Base-by-base conservation (phyloP, 2,113 vertebrate species). In the Pluvialis apricaria region DNA sequence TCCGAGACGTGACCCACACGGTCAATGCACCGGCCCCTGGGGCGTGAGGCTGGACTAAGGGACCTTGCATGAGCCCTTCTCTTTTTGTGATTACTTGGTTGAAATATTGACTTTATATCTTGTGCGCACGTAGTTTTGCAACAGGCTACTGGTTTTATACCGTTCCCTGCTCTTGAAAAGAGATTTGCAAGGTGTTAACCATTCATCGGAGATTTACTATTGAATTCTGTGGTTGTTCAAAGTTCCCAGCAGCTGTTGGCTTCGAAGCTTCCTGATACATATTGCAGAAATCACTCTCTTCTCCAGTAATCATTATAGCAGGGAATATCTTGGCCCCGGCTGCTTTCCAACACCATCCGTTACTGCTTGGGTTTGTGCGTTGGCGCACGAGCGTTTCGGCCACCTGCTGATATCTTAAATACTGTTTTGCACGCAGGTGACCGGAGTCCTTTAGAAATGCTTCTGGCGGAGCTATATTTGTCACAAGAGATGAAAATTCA, bases 121-220 rank as follows among this genome's bases (percentile, higher is more conserved):
- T 32, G 14, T 17, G 15, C 0, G 0, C 44, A 3, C 2, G 0
- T 68, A 76, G 26, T 76, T 94, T 61, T 92, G 61, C 69, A 76
- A n/a, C 62, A 52, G 61, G 81, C 80, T 75, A 4, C 88, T 51
- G 10, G 69, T 49, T 88, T 66, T 15, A 44, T 93, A n/a, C 40
- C 24, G 0, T 57, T 86, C 77, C 31, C 52, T n/a, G 69, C 58
- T 86, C 90, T 84, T 91, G 86, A 76, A 78, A 86, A 88, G 66
- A 78, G 51, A 88, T 96, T 95, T 95, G 86, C 66, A 84, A 92
- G 61, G 91, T 84, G 88, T 89, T 95, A 94, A 86, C 61, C 92
- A 31, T 94, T 94, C 86, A 61, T 71, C 15, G 22, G 94, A 94
- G 76, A 79, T 82, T 91, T 82, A 15, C 70, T 91, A 4, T 93